phyloP scores from a whole-genome alignment of 2,888 invertebrate genomes.

The Coenonympha glycerion region DNA sequence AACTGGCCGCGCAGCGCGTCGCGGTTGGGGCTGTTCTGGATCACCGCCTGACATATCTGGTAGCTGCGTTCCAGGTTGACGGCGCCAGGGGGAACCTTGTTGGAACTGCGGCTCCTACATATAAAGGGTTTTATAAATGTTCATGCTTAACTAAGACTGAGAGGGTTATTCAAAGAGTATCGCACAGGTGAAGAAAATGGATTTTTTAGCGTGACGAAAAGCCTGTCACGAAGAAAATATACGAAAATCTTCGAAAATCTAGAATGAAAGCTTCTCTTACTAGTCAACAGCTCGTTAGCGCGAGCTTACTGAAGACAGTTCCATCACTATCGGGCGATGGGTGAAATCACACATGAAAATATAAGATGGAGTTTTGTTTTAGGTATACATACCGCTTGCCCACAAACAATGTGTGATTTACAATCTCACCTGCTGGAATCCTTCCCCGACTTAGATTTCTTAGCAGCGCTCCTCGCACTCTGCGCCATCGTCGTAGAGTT shows the following conservation, averaged over 20 bases:
- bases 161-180: no score
- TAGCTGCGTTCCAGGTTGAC: slow-evolving; percentile 96
- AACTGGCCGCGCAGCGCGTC: slow-evolving; percentile 90
- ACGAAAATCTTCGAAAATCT: no score
- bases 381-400: no score
- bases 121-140: background rate
- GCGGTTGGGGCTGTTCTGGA: slow-evolving; percentile 94
- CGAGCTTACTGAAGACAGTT: no score
- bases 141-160: background rate
- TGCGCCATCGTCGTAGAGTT: slow-evolving; percentile 53
- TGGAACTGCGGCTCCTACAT: slow-evolving; percentile 74
- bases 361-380: no score
- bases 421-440: slow-evolving; percentile 56
- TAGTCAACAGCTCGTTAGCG: no score
- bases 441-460: slow-evolving; percentile 61
- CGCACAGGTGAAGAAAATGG: no score
- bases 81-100: slow-evolving; percentile 90
- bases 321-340: no score
- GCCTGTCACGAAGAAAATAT: no score
- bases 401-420: background rate
- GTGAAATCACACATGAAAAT: no score
- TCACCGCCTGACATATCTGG: slow-evolving; percentile 94
- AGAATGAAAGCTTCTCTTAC: no score
- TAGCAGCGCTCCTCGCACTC: slow-evolving; percentile 46
- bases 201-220: no score